phyloP scores from a whole-genome alignment of 2,113 vertebrate genomes.

The Anguilla japonica region DNA sequence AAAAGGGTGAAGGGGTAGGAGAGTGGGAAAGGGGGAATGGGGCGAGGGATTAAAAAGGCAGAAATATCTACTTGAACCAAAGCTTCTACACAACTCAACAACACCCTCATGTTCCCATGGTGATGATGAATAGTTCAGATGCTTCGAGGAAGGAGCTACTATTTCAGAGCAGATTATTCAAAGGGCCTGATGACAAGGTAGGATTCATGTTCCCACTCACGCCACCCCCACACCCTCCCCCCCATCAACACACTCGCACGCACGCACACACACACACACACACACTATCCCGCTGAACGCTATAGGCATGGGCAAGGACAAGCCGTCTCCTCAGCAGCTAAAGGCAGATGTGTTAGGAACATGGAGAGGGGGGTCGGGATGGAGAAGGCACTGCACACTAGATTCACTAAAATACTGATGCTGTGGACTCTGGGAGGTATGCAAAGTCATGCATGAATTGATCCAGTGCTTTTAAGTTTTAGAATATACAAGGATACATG shows the following conservation, averaged over 20 bases:
- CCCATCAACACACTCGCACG: background rate
- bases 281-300: background rate
- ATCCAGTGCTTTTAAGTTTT: background rate
- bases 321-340: background rate
- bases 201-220: background rate
- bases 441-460: background rate
- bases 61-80: background rate
- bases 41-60: background rate
- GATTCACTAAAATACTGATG: background rate
- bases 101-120: background rate
- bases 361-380: constrained; percentile 28
- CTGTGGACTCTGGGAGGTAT: background rate
- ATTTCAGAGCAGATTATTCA: background rate
- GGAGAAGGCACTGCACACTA: no score
- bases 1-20: background rate
- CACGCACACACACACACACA: background rate
- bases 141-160: background rate
- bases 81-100: background rate
- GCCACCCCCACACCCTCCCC: background rate
- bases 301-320: background rate
- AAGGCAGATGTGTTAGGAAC: background rate
- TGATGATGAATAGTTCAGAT: background rate
- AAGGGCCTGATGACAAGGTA: constrained; percentile 7
- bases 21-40: background rate
- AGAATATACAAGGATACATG: background rate